These are phyloP conservation scores for Furcifer pardalis DNA, from an alignment of 2,797 vertebrate genomes.

Conservation along the genomic window DNA sequence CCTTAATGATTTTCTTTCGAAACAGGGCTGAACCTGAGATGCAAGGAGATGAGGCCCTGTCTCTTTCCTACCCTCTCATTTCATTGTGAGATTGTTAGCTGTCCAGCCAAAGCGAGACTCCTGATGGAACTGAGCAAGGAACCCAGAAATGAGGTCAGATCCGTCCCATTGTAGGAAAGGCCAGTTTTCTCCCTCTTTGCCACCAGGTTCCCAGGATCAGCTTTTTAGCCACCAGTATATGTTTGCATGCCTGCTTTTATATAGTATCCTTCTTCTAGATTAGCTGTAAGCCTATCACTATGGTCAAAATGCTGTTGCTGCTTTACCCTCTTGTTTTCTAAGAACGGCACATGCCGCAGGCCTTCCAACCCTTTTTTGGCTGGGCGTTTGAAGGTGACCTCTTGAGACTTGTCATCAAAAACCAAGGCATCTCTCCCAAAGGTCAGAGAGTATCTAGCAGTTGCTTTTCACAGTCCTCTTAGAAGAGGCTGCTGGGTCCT, in stretches of 20 bases:
- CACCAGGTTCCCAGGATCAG: background rate
- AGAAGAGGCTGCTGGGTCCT: background rate
- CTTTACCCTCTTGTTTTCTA: background rate
- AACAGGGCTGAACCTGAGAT: too few relatives aligned
- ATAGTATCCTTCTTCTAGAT: background rate
- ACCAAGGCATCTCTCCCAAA: background rate
- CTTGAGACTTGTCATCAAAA: background rate
- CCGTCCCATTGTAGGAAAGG: background rate
- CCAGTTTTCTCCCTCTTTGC: background rate
- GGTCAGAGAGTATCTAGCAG: background rate
- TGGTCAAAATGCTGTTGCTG: background rate
- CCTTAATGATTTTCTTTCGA: background rate
- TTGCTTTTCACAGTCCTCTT: background rate
- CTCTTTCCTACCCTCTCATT: background rate
- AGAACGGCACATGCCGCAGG: background rate
- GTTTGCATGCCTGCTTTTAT: constrained; percentile 11
- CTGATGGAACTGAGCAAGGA: background rate
- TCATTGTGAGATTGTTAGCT: too few relatives aligned
- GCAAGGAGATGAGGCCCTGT: too few relatives aligned
- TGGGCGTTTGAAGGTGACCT: constrained; percentile 4
- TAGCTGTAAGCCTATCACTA: background rate
- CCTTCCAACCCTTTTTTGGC: constrained; percentile 9
- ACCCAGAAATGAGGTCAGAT: too few relatives aligned
- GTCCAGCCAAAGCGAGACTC: background rate
- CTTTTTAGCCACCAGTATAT: background rate